Percentiles rank a stretch among this genome's conserved stretches.
Conservation (phyloP, 2,113 vertebrate genomes). For the Carassius carassius region DNA sequence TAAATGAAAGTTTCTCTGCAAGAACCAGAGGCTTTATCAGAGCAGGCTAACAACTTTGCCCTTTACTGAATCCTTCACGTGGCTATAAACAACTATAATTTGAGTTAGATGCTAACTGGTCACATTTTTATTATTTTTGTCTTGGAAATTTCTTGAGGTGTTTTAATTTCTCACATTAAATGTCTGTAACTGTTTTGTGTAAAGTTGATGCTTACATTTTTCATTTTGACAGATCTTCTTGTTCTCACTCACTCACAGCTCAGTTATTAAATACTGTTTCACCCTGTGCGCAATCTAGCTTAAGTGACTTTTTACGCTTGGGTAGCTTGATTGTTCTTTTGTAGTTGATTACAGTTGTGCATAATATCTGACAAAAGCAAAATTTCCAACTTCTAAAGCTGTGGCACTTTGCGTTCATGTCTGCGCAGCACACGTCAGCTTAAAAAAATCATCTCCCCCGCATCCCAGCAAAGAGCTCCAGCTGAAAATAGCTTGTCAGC, state of each 20-base stretch:
- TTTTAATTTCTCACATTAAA: conserved; percentile 24
- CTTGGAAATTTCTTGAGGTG: neutral
- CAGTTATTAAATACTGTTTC: conserved; percentile 12
- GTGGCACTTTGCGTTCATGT: neutral
- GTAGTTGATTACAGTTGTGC: neutral
- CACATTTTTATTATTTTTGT: conserved; percentile 10
- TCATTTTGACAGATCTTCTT: conserved; percentile 2
- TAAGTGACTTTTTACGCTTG: neutral
- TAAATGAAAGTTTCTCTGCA: neutral
- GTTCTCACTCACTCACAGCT: conserved; percentile 10
- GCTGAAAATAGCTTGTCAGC: conserved; percentile 45
- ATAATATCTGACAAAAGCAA: neutral
- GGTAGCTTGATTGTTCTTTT: conserved; percentile 12
- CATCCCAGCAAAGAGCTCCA: neutral
- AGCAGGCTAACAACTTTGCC: conserved; percentile 9
- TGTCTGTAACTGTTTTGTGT: neutral
- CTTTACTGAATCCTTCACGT: neutral
- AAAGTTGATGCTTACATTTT: neutral
- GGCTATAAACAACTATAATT: neutral
- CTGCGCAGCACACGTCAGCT: neutral
- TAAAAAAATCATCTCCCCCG: neutral
- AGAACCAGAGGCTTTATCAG: neutral
- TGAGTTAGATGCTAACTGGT: neutral
- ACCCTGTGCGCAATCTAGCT: neutral
- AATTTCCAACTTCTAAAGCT: neutral